phyloP scores from a whole-genome alignment of 2,797 vertebrate species.

The Labroides dimidiatus region DNA sequence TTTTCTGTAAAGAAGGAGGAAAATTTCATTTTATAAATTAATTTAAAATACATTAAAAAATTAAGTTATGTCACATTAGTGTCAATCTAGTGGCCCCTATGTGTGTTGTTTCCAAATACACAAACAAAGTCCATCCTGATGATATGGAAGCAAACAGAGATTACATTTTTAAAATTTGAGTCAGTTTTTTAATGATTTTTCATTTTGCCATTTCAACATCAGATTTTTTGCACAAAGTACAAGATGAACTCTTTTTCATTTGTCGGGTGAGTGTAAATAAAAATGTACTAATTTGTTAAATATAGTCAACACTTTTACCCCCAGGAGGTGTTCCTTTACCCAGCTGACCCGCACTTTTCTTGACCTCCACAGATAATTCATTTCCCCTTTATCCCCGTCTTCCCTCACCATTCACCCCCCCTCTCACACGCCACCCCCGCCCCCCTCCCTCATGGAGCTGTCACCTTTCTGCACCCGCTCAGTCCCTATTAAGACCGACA shows the following conservation, averaged over 20 bases:
- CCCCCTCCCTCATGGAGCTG: conserved; percentile 77
- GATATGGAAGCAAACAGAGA: background rate
- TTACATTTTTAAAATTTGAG: too few species aligned
- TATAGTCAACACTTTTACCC: conserved; percentile 12
- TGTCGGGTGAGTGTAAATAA: background rate
- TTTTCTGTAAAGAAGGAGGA: background rate
- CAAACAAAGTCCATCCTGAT: background rate
- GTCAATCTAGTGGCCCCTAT: background rate
- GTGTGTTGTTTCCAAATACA: background rate
- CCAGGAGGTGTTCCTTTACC: conserved; percentile 28
- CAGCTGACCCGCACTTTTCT: conserved; percentile 60
- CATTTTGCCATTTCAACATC: background rate
- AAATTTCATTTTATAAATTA: background rate
- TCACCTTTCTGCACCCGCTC: conserved; percentile 84
- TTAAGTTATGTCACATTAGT: background rate
- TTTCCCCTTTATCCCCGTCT: conserved; percentile 69
- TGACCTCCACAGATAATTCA: conserved; percentile 65
- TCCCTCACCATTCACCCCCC: conserved; percentile 46
- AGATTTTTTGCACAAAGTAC: background rate
- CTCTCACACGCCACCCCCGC: conserved; percentile 33
- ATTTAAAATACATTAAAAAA: background rate
- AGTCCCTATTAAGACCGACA: conserved; percentile 87
- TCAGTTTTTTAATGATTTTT: background rate
- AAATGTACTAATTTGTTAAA: conserved; percentile 15
- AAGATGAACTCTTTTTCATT: background rate